phyloP scores from a whole-genome alignment of 1,140 invertebrate genomes.

The Hetaerina americana region DNA sequence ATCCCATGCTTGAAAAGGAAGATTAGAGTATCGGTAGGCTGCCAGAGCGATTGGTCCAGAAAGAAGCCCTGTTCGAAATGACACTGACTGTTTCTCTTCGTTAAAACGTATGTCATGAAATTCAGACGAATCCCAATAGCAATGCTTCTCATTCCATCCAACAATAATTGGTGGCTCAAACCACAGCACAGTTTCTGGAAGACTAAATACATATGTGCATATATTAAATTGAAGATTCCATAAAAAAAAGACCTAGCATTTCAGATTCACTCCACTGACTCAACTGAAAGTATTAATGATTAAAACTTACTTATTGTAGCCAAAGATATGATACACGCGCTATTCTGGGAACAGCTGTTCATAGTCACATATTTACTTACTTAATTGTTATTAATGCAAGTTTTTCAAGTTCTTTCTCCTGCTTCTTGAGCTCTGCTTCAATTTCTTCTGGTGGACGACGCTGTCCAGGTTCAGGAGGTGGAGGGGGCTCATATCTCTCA shows the following conservation, averaged over 20 bases:
- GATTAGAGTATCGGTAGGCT: constrained; percentile 55
- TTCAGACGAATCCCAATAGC: constrained; percentile 57
- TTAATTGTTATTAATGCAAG: constrained; percentile 53
- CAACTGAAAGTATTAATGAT: too few species aligned
- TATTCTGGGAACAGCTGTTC: too few species aligned
- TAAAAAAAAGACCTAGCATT: too few species aligned
- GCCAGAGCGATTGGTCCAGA: constrained; percentile 59
- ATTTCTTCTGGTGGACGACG: constrained; percentile 63
- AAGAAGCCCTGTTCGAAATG: constrained; percentile 57
- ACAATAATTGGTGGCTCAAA: constrained; percentile 68
- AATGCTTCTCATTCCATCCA: constrained; percentile 48
- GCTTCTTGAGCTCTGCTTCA: constrained; percentile 58
- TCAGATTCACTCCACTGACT: too few species aligned
- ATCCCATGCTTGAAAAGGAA: constrained; percentile 78
- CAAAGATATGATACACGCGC: too few species aligned
- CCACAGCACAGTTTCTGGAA: constrained; percentile 65
- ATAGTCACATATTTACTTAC: too few species aligned
- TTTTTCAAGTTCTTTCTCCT: constrained; percentile 59
- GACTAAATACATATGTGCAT: constrained; percentile 35
- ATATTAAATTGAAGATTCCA: too few species aligned
- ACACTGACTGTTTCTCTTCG: constrained; percentile 58
- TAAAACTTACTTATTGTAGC: too few species aligned
- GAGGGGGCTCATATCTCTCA: constrained; percentile 53
- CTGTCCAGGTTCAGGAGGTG: constrained; percentile 44
- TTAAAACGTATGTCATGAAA: constrained; percentile 71